phyloP scores from a whole-genome alignment of 64 coral and sea anemone species.

The Hydrozoanthus tunicans region DNA sequence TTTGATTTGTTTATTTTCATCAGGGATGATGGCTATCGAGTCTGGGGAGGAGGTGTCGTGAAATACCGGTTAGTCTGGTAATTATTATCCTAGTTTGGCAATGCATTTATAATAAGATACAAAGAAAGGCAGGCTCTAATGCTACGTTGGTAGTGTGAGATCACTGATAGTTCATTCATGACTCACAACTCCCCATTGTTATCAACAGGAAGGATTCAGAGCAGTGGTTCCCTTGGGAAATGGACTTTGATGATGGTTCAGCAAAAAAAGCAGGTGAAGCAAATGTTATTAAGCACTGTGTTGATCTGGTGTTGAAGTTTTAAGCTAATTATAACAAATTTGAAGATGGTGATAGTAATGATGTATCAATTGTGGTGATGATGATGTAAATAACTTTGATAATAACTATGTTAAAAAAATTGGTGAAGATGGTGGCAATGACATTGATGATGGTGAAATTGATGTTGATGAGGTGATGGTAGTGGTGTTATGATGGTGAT shows the following conservation, averaged over 20 bases:
- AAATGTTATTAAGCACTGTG: not conserved
- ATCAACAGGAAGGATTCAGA: conserved; percentile 69
- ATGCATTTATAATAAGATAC: not conserved
- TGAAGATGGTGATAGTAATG: not conserved
- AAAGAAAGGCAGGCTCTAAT: too few relatives aligned
- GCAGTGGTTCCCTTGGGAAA: conserved; percentile 95
- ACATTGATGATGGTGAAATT: too few relatives aligned
- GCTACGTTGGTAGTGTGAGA: too few relatives aligned
- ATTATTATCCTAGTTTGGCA: not conserved
- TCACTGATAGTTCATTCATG: not conserved
- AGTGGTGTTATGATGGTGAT: not conserved
- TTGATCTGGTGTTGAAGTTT: not conserved
- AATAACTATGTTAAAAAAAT: not conserved
- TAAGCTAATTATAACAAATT: not conserved
- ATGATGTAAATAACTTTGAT: not conserved
- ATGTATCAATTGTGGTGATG: not conserved
- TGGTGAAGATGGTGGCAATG: not conserved
- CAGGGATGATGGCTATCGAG: conserved; percentile 93
- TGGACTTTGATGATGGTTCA: conserved; percentile 80
- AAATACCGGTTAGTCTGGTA: conserved; percentile 75
- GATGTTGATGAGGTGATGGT: too few relatives aligned
- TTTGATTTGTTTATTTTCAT: conserved; percentile 2
- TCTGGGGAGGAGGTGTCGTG: conserved; percentile 96
- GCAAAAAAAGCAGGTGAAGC: not conserved
- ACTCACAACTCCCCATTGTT: not conserved